Evolutionary conservation across 1,140 invertebrate species (phyloP).

Genomic region (Chionoecetes opilio): DNA sequence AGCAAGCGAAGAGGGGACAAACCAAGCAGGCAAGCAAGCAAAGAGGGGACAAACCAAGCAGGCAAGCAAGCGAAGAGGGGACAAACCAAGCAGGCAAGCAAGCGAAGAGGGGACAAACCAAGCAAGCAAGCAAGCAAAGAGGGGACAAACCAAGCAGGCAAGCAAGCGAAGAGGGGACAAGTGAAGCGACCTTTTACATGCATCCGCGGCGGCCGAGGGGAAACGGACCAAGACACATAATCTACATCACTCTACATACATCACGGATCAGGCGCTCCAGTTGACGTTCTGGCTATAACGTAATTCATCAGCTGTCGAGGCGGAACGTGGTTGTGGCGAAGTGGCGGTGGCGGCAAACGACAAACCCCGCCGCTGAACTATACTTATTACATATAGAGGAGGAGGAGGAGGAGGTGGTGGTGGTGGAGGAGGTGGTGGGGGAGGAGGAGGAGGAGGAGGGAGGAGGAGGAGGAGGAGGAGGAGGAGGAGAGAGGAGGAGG

Average conservation of each 20-base stretch:
- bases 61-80: no score
- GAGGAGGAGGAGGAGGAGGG: no score
- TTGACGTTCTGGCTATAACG: background rate
- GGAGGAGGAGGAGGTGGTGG: no score
- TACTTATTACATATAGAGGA: no score
- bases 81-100: background rate
- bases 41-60: no score
- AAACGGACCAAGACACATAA: background rate
- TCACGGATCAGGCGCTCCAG: slow-evolving; percentile 39
- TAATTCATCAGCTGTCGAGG: slow-evolving; percentile 40
- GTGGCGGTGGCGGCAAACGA: background rate
- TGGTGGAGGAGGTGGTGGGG: no score
- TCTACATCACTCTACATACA: slow-evolving; percentile 55
- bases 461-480: no score
- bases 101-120: background rate
- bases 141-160: background rate
- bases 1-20: no score
- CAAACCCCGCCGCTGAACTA: no score
- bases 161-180: background rate
- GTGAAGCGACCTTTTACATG: background rate
- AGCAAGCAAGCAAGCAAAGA: background rate
- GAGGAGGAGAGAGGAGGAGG: no score
- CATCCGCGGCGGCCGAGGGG: background rate
- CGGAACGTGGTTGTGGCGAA: background rate
- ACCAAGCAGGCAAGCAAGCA: no score